Percentiles rank a stretch among this genome's conserved stretches.
These are phyloP conservation scores for Pseudopodoces humilis DNA, from an alignment of 2,113 vertebrate genomes.

Conservation along the genomic window DNA sequence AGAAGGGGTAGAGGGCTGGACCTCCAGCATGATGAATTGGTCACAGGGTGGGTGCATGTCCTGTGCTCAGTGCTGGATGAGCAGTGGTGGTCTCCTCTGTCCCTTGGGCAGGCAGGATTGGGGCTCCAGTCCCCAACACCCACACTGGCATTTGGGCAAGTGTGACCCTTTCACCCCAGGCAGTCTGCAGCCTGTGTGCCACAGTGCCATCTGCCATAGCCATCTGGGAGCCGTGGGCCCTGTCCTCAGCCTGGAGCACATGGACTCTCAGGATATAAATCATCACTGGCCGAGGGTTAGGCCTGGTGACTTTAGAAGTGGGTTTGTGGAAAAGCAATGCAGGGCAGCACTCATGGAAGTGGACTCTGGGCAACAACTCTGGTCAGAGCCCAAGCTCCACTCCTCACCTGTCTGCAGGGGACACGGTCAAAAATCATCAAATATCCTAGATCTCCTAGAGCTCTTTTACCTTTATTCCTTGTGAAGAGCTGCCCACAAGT, in stretches of 20 bases:
- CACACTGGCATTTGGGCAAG: rapidly evolving
- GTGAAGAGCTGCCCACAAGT: not conserved
- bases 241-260: not conserved
- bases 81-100: no score
- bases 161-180: not conserved
- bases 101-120: rapidly evolving
- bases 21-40: not conserved
- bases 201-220: rapidly evolving
- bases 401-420: not conserved
- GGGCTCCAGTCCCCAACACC: not conserved
- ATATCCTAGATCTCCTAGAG: not conserved
- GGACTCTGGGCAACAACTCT: not conserved
- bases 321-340: not conserved
- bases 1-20: not conserved
- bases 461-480: not conserved
- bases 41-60: not conserved
- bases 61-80: not conserved
- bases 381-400: not conserved
- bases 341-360: not conserved
- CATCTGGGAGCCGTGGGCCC: not conserved
- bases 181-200: not conserved
- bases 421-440: not conserved
- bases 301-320: not conserved
- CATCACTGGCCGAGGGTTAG: not conserved
- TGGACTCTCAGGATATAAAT: not conserved